phyloP scores from a whole-genome alignment of 2,797 vertebrate species.

The Naso thynnoides region DNA sequence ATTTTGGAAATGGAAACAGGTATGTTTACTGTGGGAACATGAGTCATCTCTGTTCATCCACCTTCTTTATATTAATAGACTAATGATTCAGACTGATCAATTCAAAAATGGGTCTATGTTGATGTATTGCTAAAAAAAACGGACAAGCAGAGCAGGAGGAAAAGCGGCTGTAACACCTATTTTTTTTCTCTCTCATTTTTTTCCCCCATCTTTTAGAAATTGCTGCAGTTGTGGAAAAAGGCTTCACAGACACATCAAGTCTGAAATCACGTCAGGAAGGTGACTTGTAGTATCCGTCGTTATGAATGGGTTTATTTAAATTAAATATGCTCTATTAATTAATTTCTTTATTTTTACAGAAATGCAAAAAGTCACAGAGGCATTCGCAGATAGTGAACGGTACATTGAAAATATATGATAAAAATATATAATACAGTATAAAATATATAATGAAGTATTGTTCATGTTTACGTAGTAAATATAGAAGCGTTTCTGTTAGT shows the following conservation, averaged over 20 bases:
- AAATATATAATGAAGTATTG: not conserved
- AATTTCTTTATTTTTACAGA: conserved; percentile 51
- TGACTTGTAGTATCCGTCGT: conserved; percentile 41
- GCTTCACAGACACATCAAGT: conserved; percentile 58
- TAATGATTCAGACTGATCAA: not conserved
- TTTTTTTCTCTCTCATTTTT: not conserved
- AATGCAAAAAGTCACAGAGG: conserved; percentile 65
- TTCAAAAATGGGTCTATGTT: no score
- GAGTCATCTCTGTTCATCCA: no score
- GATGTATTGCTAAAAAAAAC: not conserved
- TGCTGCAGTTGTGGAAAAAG: conserved; percentile 64
- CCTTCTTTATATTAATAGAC: not conserved
- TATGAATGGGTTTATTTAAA: no score
- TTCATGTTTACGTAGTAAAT: not conserved
- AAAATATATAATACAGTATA: conserved; percentile 30
- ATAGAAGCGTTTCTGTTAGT: not conserved
- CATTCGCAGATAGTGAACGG: conserved; percentile 70
- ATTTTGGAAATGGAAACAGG: conserved; percentile 80
- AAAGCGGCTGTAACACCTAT: not conserved
- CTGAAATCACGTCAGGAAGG: conserved; percentile 76
- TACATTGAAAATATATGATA: no score
- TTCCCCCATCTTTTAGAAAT: conserved; percentile 69
- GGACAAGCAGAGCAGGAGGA: not conserved
- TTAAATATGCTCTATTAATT: not conserved
- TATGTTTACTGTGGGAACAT: conserved; percentile 34